Base-by-base conservation (phyloP, 2,888 invertebrate genomes). In the Phyllotreta cruciferae region DNA sequence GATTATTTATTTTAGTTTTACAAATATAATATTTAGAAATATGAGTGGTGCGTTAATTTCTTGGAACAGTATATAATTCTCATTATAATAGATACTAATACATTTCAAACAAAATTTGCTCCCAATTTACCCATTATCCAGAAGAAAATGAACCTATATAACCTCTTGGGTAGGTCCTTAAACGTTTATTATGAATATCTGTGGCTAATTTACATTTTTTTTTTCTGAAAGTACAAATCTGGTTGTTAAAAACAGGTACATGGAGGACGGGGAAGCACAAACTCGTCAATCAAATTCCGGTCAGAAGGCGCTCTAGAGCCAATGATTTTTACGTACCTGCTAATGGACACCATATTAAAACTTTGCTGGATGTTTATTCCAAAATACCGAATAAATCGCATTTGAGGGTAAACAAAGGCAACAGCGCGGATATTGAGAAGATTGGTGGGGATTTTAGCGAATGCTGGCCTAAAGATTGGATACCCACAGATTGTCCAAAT, bases 381-480 rank as follows among this genome's bases (percentile, higher is more conserved):
- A 69, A 57, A 34, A 66, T 70, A 10, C 76, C 77, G 5, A 72
- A 66, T 5, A 79, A 79, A 67, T 66, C 76, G 38, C 70, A 76
- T 0, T 70, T 74, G 63, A 71, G 64, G 36, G 69, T 71, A 11
- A 60, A 68, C 35, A 50, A 58, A 14, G n/a, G 11, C n/a, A 1
- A 24, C 6, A 6, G 6, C 11, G 2, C 49, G n/a, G 10, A 41
- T 14, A 24, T 24, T 24, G 24, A 24, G 24, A 24, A 3, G 24
- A 24, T 24, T 24, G 24, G 24, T 35, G 64, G 65, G 24, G 63
- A 65, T 56, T 88, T 87, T 73, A 87, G 88, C 0, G 78, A 81
- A 8, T 94, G 94, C 75, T 94, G 94, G 94, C 94, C 94, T 0
- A 84, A 87, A 64, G 94, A 95, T 77, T 96, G 95, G 95, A 79